Percentiles rank a stretch among this genome's conserved stretches.
These are phyloP conservation scores for Ramphastos sulfuratus DNA, from an alignment of 2,113 vertebrate genomes.

Conservation along the genomic window DNA sequence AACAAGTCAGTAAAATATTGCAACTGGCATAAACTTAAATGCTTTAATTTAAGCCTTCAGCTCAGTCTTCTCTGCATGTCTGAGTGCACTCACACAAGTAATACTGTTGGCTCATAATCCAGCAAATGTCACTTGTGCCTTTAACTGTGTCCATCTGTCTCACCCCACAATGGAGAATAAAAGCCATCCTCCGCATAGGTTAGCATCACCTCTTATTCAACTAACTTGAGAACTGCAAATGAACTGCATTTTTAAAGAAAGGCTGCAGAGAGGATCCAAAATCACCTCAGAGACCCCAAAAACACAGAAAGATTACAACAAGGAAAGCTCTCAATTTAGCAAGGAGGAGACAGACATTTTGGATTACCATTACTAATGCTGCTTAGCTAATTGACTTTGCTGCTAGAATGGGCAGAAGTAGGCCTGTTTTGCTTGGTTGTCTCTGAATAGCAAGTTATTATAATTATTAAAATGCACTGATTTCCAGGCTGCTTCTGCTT, in stretches of 20 bases:
- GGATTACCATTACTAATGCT: not conserved
- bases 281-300: not conserved
- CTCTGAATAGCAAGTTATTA: not conserved
- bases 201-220: not conserved
- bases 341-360: not conserved
- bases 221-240: not conserved
- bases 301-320: not conserved
- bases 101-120: not conserved
- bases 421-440: not conserved
- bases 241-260: not conserved
- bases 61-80: not conserved
- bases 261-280: not conserved
- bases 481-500: not conserved
- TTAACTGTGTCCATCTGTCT: not conserved
- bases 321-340: not conserved
- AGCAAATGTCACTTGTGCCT: not conserved
- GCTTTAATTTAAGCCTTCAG: not conserved
- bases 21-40: not conserved
- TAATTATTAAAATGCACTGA: not conserved
- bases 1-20: not conserved
- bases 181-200: not conserved
- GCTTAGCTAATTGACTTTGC: not conserved
- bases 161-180: not conserved
- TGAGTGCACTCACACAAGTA: not conserved
- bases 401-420: not conserved